Base-by-base conservation (phyloP, 2,888 invertebrate species). In the Itoplectis maculator region DNA sequence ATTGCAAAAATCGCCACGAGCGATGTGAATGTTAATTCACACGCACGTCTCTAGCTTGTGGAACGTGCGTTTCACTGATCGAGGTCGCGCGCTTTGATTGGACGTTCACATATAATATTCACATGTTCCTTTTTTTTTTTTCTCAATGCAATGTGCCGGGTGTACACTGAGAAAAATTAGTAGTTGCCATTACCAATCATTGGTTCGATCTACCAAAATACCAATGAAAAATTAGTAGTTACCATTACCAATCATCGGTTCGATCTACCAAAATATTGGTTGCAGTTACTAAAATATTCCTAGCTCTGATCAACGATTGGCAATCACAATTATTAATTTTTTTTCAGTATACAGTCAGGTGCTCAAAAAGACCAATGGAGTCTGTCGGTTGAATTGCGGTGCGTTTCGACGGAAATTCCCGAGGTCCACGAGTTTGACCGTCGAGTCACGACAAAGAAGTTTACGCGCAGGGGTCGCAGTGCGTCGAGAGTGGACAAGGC, bases 391-490 rank as follows among this genome's bases (percentile, higher is more conserved):
- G 65, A 42, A 11, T 65, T 45, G 45, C 59, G 63, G 69, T 51
- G 35, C 13, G 23, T 20, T 20, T 11, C 42, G 15, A 45, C 47
- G 29, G 20, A 18, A 20, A 65, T 70, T 29, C 37, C 70, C 23
- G 45, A 69, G 80, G 61, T 35, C 49, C 73, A 29, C 37, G 18
- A 49, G 73, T 59, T 65, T 65, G 70, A 72, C 76, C 70, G 54
- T 66, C 70, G 65, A 29, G 47, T n/a, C 65, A 49, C 47, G 65
- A 72, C 80, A 69, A 70, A 80, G 61, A 68, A 61, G 75, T 76
- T n/a, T 76, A 72, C 69, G 47, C 54, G 56, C 69, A 37, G 8
- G 40, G 80, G 56, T 70, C 8, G 35, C 65, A 75, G 37, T 35
- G 65, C 4, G 70, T 45, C 65, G 72, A 13, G 54, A 37, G 59